Percentiles rank a stretch among this genome's conserved stretches.
These are phyloP conservation scores for Aelia acuminata DNA, from an alignment of 2,888 invertebrate genomes.

Conservation along the genomic window DNA sequence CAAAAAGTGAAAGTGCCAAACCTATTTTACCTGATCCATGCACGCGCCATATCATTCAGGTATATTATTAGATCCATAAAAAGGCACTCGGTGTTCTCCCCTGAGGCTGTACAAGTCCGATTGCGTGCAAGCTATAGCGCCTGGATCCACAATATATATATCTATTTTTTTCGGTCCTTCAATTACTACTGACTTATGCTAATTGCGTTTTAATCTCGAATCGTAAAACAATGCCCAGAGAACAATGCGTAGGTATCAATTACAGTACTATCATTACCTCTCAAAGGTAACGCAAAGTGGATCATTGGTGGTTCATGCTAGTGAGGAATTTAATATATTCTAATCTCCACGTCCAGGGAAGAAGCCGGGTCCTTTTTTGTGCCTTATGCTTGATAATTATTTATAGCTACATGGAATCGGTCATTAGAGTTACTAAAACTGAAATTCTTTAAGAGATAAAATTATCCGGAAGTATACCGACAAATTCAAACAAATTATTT, in stretches of 20 bases:
- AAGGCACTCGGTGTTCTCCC: background rate
- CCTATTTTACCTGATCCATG: background rate
- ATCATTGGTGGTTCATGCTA: constrained; percentile 3
- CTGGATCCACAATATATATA: background rate
- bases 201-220: background rate
- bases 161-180: background rate
- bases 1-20: background rate
- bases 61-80: background rate
- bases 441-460: background rate
- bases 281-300: background rate
- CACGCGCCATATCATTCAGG: background rate
- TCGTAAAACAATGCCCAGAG: constrained; percentile 17
- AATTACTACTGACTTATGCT: constrained; percentile 26
- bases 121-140: background rate
- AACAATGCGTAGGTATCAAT: background rate
- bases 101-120: background rate
- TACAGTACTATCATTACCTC: background rate
- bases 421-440: background rate
- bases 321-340: background rate
- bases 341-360: background rate
- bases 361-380: background rate
- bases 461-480: too few species aligned
- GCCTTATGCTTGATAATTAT: background rate
- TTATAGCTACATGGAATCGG: background rate
- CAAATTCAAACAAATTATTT: too few species aligned